A percentile compares a stretch with the other conserved stretches of the same genome.
phyloP scores from a whole-genome alignment of 2,888 invertebrate genomes.

The Gastracanthus pulcherrimus region DNA sequence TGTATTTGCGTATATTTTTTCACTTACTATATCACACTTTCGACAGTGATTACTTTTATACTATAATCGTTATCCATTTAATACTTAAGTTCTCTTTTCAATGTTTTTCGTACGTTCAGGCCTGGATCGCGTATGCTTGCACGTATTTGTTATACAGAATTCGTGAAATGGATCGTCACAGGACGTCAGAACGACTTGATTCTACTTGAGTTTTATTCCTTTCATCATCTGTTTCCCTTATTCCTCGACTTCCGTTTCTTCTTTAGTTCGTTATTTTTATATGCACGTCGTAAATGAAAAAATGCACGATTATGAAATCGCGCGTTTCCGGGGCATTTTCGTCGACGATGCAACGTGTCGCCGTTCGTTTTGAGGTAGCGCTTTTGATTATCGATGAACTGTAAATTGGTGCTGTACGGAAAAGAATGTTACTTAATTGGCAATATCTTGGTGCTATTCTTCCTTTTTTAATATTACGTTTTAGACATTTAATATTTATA shows the following conservation, averaged over 20 bases:
- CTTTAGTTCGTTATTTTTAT: slow-evolving; percentile 2
- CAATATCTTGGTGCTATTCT: no score
- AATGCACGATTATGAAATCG: slow-evolving; percentile 55
- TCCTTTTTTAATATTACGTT: neutral
- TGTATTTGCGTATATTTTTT: neutral
- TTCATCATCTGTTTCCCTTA: neutral
- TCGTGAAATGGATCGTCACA: slow-evolving; percentile 14
- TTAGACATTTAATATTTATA: no score
- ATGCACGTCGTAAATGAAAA: slow-evolving; percentile 16
- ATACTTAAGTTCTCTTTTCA: neutral
- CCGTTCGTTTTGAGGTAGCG: slow-evolving; percentile 63
- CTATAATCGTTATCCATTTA: slow-evolving; percentile 12
- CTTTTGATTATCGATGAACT: slow-evolving; percentile 64
- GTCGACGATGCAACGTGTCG: slow-evolving; percentile 54
- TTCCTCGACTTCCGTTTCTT: neutral
- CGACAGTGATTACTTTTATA: slow-evolving; percentile 42
- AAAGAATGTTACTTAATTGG: slow-evolving; percentile 40
- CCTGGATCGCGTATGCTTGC: slow-evolving; percentile 27
- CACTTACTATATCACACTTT: slow-evolving; percentile 43
- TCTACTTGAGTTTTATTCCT: neutral
- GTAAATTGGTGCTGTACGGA: slow-evolving; percentile 44
- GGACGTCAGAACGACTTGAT: slow-evolving; percentile 1
- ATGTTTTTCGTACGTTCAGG: slow-evolving; percentile 44
- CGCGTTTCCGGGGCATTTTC: slow-evolving; percentile 61
- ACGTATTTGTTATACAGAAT: neutral